Base-by-base conservation (phyloP, 2,113 vertebrate genomes). In the Siniperca chuatsi region DNA sequence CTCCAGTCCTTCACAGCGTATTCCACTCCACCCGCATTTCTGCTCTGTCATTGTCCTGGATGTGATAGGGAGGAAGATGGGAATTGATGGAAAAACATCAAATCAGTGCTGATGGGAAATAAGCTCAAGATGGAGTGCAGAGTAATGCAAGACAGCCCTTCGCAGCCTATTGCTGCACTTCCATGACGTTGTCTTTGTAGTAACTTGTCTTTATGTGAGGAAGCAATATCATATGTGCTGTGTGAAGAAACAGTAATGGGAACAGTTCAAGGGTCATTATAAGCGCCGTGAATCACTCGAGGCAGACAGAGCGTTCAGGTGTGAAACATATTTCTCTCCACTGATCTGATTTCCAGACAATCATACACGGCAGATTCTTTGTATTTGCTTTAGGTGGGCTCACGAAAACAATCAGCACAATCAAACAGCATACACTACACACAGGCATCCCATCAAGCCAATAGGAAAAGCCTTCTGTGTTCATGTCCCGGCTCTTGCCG, bases 341-440 rank as follows among this genome's bases (percentile, higher is more conserved):
- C 84, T 94, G 93, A 94, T 95, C 92, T 94, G 92, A 91, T 93
- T 92, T 90, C 90, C 83, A 91, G 89, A 90, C 91, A 94, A 95
- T 96, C 94, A 93, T 88, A 92, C 89, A 66, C 78, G 87, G 92
- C 93, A 91, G 86, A 90, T 91, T 95, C 89, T 91, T 92, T 93
- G 93, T 93, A 87, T 94, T 94, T 93, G 93, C 90, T 93, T 94
- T 92, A 88, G 86, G 90, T 85, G 88, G 86, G 90, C 92, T 90
- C 91, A 92, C 71, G 73, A 87, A 93, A 95, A 94, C 93, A 94
- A 93, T 94, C 93, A 93, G 82, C 76, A 71, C 91, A 94, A 95
- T 95, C 95, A 96, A 95, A 95, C 92, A 93, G 92, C 79, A 69
- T 72, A 68, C 90, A 76, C 83, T 65, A 64, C 70, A 86, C 89